A percentile compares a stretch with the other conserved stretches of the same genome.
Conservation (phyloP, 1,140 invertebrate species). For the Plectrocnemia conspersa region DNA sequence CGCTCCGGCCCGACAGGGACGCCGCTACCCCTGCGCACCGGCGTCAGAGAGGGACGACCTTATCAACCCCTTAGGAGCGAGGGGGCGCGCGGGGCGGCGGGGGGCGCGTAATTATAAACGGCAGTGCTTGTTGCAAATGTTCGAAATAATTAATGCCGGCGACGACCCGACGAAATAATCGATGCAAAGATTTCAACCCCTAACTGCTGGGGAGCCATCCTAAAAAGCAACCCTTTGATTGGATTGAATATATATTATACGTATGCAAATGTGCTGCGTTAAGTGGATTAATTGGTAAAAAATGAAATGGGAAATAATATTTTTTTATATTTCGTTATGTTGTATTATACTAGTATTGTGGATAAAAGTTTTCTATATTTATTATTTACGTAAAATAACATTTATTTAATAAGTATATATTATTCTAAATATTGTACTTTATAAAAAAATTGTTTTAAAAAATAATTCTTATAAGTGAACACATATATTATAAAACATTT, state of each 20-base stretch:
- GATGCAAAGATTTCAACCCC: constrained; percentile 35
- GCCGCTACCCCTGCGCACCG: neutral
- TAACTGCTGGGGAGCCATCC: neutral
- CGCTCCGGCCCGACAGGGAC: constrained; percentile 49
- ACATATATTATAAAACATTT: too few relatives aligned
- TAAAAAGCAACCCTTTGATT: constrained; percentile 23
- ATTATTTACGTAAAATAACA: too few relatives aligned
- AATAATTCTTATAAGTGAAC: too few relatives aligned
- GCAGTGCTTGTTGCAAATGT: constrained; percentile 37
- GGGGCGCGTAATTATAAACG: constrained; percentile 44
- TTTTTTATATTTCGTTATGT: neutral
- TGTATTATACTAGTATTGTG: too few relatives aligned
- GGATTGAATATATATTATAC: neutral
- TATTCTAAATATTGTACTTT: too few relatives aligned
- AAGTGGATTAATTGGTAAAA: neutral
- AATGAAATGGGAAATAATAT: neutral
- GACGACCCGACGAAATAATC: constrained; percentile 37
- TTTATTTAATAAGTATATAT: too few relatives aligned
- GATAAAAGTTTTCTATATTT: too few relatives aligned
- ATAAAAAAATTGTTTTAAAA: too few relatives aligned
- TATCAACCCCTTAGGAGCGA: constrained; percentile 18
- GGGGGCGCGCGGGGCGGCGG: constrained; percentile 18
- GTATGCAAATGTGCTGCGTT: neutral
- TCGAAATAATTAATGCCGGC: constrained; percentile 39
- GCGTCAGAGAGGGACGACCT: constrained; percentile 15